These are phyloP conservation scores for Oithona nana DNA, from an alignment of 2,888 invertebrate species.

Conservation along the genomic window DNA sequence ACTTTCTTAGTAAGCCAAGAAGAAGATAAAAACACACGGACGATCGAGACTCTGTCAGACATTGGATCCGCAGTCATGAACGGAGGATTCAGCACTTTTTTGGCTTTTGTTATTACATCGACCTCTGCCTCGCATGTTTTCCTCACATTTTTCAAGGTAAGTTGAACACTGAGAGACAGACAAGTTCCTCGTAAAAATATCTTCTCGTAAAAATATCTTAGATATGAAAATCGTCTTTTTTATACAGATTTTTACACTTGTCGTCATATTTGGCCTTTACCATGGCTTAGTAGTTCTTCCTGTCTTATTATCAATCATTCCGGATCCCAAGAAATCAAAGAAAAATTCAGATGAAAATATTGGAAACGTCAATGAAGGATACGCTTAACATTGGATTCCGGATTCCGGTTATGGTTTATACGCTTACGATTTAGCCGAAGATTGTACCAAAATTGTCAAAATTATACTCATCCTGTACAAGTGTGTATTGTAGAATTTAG, in stretches of 20 bases:
- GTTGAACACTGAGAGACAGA: too few relatives aligned
- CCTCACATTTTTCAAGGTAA: constrained; percentile 27
- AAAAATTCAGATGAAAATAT: too few relatives aligned
- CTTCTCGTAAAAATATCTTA: constrained; percentile 2
- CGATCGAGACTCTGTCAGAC: constrained; percentile 43
- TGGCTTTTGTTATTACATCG: constrained; percentile 25
- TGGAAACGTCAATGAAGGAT: too few relatives aligned
- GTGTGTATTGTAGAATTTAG: too few relatives aligned
- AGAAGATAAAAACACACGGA: constrained; percentile 29
- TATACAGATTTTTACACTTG: constrained; percentile 38
- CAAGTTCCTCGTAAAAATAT: too few relatives aligned
- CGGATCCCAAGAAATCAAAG: too few relatives aligned
- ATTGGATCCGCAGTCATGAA: constrained; percentile 38
- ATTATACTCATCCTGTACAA: too few relatives aligned
- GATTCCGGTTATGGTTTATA: too few relatives aligned
- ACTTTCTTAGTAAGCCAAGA: constrained; percentile 25
- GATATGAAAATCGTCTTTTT: constrained; percentile 19
- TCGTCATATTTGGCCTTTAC: constrained; percentile 28
- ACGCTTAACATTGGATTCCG: too few relatives aligned
- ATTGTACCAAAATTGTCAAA: too few relatives aligned
- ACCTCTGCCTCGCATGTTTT: constrained; percentile 26
- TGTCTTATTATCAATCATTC: constrained; percentile 24
- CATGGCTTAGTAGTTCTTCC: constrained; percentile 28
- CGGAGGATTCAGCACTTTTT: constrained; percentile 27
- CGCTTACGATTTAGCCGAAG: too few relatives aligned